Evolutionary conservation across 2,888 invertebrate genomes (phyloP).

Genomic region (Graphium colonna): DNA sequence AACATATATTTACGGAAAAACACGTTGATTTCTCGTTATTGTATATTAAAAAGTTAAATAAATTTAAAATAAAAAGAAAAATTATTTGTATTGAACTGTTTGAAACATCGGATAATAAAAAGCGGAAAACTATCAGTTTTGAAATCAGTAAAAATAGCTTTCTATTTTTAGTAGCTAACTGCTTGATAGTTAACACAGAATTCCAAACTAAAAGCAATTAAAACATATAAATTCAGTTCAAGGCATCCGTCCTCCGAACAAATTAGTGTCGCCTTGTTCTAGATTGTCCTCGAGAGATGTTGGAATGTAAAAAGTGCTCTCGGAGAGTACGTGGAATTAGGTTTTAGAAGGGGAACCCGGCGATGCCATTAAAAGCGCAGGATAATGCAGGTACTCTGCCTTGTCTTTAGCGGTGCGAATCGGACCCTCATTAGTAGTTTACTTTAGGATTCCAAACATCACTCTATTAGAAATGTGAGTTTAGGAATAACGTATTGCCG

Average conservation of each 20-base stretch:
- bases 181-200: no score
- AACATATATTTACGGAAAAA: no score
- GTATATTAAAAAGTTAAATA: background rate
- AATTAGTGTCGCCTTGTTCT: conserved; percentile 53
- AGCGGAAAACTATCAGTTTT: no score
- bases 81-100: no score
- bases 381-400: conserved; percentile 49
- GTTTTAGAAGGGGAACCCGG: conserved; percentile 45
- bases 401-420: conserved; percentile 31
- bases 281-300: conserved; percentile 61
- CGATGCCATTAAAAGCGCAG: conserved; percentile 50
- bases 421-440: conserved; percentile 19
- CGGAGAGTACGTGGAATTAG: conserved; percentile 57
- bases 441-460: background rate
- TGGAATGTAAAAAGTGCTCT: conserved; percentile 63
- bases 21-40: no score
- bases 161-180: no score
- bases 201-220: background rate
- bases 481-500: no score
- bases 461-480: background rate
- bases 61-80: no score
- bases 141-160: no score
- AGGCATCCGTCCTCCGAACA: conserved; percentile 28
- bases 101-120: no score
- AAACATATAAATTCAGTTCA: conserved; percentile 23